Evolutionary conservation across 2,113 vertebrate genomes (phyloP).

Genomic region (Dipodomys stephensi): DNA sequence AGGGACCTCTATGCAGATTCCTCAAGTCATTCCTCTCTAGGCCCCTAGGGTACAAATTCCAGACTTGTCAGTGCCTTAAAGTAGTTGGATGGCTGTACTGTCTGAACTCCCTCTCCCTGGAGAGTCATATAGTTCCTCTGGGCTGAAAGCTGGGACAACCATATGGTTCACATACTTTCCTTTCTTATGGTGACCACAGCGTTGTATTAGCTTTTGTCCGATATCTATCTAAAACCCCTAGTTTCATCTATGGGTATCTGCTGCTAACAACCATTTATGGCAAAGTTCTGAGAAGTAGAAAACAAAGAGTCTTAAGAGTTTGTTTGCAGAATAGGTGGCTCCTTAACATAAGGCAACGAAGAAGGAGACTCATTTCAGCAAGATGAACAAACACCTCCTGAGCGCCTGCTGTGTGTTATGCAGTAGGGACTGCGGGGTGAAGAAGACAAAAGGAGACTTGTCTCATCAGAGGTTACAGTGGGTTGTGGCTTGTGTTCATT

Average conservation of each 20-base stretch:
- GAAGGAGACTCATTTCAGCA: slow-evolving; percentile 16
- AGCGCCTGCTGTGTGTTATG: slow-evolving; percentile 12
- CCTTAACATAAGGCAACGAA: slow-evolving; percentile 9
- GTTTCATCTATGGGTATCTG: neutral
- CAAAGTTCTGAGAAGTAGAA: neutral
- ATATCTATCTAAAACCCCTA: slow-evolving; percentile 13
- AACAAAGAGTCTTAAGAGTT: neutral
- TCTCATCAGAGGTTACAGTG: slow-evolving; percentile 42
- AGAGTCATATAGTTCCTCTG: neutral
- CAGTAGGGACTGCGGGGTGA: slow-evolving; percentile 48
- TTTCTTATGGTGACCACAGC: neutral
- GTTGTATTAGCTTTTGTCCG: neutral
- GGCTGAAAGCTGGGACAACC: neutral
- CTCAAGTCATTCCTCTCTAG: neutral
- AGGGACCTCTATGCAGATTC: neutral
- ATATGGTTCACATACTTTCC: neutral
- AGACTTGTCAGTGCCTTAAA: neutral
- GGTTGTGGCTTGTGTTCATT: slow-evolving; percentile 52
- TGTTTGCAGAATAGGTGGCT: slow-evolving; percentile 10
- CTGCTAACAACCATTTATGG: neutral
- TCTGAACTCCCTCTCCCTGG: neutral
- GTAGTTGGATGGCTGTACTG: neutral
- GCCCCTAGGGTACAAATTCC: neutral
- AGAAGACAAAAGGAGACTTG: slow-evolving; percentile 55
- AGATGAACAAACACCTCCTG: slow-evolving; percentile 41